Evolutionary conservation across 2,797 vertebrate genomes (phyloP).

Genomic region (Coreius guichenoti): DNA sequence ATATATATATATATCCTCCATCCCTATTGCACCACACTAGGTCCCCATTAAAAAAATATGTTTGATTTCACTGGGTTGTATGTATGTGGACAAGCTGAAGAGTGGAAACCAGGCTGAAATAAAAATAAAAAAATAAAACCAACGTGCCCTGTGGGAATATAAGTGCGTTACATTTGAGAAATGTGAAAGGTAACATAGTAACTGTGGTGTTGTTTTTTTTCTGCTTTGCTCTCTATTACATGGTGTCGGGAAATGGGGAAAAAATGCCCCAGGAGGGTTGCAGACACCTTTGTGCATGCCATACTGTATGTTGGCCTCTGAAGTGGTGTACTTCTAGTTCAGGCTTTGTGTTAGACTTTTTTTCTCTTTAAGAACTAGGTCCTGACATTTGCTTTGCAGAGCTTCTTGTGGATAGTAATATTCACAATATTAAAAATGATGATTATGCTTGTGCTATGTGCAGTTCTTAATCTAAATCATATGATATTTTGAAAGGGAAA

Average conservation of each 20-base stretch:
- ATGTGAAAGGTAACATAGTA: conserved; percentile 46
- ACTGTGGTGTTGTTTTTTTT: conserved; percentile 23
- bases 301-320: conserved; percentile 36
- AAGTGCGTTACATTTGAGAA: conserved; percentile 20
- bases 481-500: background rate
- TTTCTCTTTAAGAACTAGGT: background rate
- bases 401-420: background rate
- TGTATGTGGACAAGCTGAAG: background rate
- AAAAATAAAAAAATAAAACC: background rate
- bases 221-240: conserved; percentile 35
- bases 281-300: conserved; percentile 18
- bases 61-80: too few relatives aligned
- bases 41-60: too few relatives aligned
- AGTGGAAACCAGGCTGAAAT: background rate
- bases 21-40: too few relatives aligned
- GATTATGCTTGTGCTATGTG: background rate
- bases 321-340: conserved; percentile 35
- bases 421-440: background rate
- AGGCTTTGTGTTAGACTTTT: background rate
- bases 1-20: too few relatives aligned
- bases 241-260: background rate
- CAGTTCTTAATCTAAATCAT: background rate
- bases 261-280: conserved; percentile 40
- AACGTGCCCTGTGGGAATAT: background rate
- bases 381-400: conserved; percentile 25